phyloP scores from a whole-genome alignment of 2,888 invertebrate species.

The Girardia tigrina region DNA sequence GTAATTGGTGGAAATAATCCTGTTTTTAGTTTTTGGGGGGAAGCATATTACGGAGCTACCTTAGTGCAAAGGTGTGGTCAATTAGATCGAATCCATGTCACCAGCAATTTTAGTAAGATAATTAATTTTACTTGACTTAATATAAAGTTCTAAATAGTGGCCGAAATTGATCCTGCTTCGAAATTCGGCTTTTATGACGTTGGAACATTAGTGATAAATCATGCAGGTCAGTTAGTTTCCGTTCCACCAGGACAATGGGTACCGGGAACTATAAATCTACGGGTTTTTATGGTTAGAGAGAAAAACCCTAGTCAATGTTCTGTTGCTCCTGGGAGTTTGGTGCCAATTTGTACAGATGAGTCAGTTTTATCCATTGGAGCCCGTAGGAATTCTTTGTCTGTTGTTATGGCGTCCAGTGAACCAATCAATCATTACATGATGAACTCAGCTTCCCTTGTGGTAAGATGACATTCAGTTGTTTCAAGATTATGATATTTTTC shows the following conservation, averaged over 20 bases:
- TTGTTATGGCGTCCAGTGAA: neutral
- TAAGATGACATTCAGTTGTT: too few species aligned
- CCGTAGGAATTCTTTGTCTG: neutral
- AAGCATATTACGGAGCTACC: constrained; percentile 40
- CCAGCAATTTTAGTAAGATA: constrained; percentile 29
- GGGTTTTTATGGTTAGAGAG: neutral
- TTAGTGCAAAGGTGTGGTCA: constrained; percentile 39
- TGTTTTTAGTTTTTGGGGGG: constrained; percentile 36
- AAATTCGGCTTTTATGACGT: constrained; percentile 13
- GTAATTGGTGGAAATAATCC: constrained; percentile 31
- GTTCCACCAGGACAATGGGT: constrained; percentile 10
- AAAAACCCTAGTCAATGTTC: constrained; percentile 13
- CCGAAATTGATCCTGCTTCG: neutral
- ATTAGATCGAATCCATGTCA: constrained; percentile 38
- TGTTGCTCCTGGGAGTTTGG: neutral
- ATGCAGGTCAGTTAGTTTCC: neutral
- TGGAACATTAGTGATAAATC: neutral
- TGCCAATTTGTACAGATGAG: constrained; percentile 9
- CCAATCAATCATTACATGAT: constrained; percentile 4
- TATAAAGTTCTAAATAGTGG: neutral
- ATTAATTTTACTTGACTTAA: neutral
- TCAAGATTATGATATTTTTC: too few species aligned
- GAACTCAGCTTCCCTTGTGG: neutral
- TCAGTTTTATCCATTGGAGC: neutral
- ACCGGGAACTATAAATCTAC: neutral